Percentiles rank a stretch among this genome's conserved stretches.
Conservation (phyloP, 2,797 vertebrate genomes). For the Rhinichthys osculus region DNA sequence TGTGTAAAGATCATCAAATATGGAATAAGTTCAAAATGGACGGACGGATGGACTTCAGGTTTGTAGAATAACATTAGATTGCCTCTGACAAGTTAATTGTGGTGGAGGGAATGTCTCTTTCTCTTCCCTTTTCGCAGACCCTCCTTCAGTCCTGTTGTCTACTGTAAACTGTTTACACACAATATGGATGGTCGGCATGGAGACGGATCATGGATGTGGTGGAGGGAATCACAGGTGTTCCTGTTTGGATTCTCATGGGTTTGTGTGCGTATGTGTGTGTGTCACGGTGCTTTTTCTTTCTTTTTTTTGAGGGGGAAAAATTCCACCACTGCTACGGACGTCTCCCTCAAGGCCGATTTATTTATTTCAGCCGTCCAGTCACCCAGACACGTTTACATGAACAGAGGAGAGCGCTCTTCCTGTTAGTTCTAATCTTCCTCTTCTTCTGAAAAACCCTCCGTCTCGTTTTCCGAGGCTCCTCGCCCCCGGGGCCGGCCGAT, state of each 20-base stretch:
- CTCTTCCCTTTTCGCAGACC: background rate
- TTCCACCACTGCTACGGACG: conserved; percentile 42
- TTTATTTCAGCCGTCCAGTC: conserved; percentile 75
- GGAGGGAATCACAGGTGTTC: conserved; percentile 76
- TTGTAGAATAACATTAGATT: background rate
- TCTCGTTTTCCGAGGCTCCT: conserved; percentile 26
- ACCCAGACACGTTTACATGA: conserved; percentile 74
- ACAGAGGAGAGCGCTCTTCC: conserved; percentile 73
- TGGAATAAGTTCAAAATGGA: background rate
- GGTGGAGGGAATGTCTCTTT: background rate
- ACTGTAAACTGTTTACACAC: conserved; percentile 78
- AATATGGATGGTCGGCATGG: conserved; percentile 65
- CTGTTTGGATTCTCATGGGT: conserved; percentile 75
- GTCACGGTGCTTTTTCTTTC: conserved; percentile 60
- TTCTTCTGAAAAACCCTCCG: conserved; percentile 25
- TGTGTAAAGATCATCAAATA: background rate
- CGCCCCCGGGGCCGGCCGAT: conserved; percentile 16
- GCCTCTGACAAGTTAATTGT: too few species aligned
- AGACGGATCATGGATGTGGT: conserved; percentile 45
- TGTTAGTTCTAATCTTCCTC: conserved; percentile 75
- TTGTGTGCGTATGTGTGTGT: conserved; percentile 36
- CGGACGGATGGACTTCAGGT: background rate
- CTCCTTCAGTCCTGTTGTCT: conserved; percentile 47
- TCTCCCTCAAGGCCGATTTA: conserved; percentile 70
- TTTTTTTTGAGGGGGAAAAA: conserved; percentile 8